phyloP scores from a whole-genome alignment of 1,140 invertebrate genomes.

The honey bee (Apis mellifera) region Amel_HAv3.1 CM009934.2:2227001-2227500 shows the following conservation, averaged over 20 bases:
- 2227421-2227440: too few species aligned
- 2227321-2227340: too few species aligned
- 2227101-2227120: conserved; percentile 46
- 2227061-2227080: neutral
- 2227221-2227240: neutral
- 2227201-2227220: conserved; percentile 6
- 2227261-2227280: neutral
- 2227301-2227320: too few species aligned
- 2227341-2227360: too few species aligned
- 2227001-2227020: too few species aligned
- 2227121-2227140: conserved; percentile 17
- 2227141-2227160: conserved; percentile 45
- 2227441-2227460: too few species aligned
- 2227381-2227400: too few species aligned
- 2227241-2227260: neutral
- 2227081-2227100: conserved; percentile 15
- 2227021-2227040: neutral
- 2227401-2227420: too few species aligned
- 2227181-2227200: neutral
- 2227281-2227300: neutral
- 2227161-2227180: conserved; percentile 9
- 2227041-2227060: neutral
- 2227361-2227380: too few species aligned
- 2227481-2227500: too few species aligned
- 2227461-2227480: too few species aligned